Evolutionary conservation across 2,888 invertebrate species (phyloP).

Genomic region (Odontocolon sp.): DNA sequence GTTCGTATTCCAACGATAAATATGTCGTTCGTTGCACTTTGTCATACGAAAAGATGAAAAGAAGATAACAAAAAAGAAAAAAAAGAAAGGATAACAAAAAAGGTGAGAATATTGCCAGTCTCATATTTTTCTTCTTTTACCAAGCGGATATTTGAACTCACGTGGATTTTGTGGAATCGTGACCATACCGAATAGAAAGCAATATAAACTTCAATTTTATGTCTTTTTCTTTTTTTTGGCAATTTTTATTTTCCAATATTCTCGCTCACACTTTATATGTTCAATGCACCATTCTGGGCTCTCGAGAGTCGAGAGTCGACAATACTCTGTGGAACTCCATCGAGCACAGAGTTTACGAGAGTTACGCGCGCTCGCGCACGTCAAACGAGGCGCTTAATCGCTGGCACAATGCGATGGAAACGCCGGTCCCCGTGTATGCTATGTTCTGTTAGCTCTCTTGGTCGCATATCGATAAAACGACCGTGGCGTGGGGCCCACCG

Average conservation of each 20-base stretch:
- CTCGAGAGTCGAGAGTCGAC: conserved; percentile 42
- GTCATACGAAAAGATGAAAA: conserved; percentile 27
- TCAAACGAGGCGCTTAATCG: conserved; percentile 74
- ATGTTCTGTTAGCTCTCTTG: conserved; percentile 28
- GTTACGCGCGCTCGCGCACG: conserved; percentile 45
- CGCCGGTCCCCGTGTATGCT: conserved; percentile 51
- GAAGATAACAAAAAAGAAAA: conserved; percentile 2
- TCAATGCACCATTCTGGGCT: conserved; percentile 27
- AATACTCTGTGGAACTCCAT: conserved; percentile 53
- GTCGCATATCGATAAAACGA: conserved; percentile 71
- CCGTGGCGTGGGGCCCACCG: conserved; percentile 62
- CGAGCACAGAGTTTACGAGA: conserved; percentile 56
- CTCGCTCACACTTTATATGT: not conserved
- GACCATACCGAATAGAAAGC: too few relatives aligned
- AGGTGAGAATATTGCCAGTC: not conserved
- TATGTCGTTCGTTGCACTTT: conserved; percentile 68
- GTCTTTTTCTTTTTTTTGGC: conserved; percentile 24
- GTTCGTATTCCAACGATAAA: conserved; percentile 73
- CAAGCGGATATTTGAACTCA: not conserved
- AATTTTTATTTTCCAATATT: conserved; percentile 15
- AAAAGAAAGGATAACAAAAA: not conserved
- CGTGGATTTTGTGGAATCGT: too few relatives aligned
- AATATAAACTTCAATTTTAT: too few relatives aligned
- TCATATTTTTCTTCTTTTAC: not conserved
- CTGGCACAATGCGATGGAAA: conserved; percentile 69